Evolutionary conservation across 2,797 vertebrate genomes (phyloP).

Genomic region (Carduelis carduelis): DNA sequence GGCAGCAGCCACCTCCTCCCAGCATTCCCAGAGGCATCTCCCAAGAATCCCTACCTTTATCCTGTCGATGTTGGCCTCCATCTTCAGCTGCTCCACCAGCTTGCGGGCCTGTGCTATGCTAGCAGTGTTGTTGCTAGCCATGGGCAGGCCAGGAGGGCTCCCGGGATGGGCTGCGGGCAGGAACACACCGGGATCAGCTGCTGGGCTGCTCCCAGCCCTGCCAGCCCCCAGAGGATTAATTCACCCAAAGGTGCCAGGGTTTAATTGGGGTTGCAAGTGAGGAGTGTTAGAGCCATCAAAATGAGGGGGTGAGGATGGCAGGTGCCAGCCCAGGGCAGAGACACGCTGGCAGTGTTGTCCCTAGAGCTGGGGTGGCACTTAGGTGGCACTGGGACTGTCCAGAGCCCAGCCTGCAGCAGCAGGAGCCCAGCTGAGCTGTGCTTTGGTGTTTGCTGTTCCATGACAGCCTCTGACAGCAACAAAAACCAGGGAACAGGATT

Average conservation of each 20-base stretch:
- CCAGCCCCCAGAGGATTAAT: not conserved
- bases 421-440: not conserved
- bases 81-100: conserved; percentile 92
- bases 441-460: not conserved
- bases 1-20: not conserved
- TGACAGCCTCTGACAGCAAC: not conserved
- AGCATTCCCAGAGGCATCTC: accelerated
- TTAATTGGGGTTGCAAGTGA: accelerated
- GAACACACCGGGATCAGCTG: not conserved
- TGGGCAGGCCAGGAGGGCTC: conserved; percentile 50
- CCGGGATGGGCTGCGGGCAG: conserved; percentile 5
- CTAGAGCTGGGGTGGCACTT: not conserved
- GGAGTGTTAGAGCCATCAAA: accelerated
- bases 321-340: not conserved
- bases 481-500: not conserved
- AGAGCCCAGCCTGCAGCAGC: not conserved
- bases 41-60: conserved; percentile 84
- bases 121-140: conserved; percentile 98
- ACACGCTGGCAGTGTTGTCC: accelerated
- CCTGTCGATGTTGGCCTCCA: conserved; percentile 98
- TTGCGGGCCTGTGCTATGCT: conserved; percentile 86
- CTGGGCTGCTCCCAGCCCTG: not conserved
- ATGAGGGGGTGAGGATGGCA: not conserved
- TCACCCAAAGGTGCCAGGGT: too few relatives aligned
- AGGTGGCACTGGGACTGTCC: not conserved